Conservation (phyloP, 2,113 vertebrate species). For the Salminus brasiliensis region DNA sequence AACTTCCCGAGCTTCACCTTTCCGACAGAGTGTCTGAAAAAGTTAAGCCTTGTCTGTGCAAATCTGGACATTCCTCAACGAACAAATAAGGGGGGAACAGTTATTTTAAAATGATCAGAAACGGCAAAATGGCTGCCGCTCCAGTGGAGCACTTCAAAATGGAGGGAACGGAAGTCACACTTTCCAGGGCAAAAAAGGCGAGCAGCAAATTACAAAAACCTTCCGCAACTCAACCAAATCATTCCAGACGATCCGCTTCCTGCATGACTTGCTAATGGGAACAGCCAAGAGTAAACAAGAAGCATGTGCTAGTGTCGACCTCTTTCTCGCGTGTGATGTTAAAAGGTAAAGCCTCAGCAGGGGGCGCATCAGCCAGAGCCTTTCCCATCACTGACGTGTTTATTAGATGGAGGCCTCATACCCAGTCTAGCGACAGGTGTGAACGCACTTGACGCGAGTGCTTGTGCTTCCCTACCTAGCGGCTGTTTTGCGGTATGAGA, state of each 20-base stretch:
- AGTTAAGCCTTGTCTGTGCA: constrained; percentile 3
- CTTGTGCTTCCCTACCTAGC: constrained; percentile 6
- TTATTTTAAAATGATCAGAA: neutral
- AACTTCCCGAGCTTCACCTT: constrained; percentile 8
- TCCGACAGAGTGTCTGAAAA: constrained; percentile 14
- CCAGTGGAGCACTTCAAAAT: too few relatives aligned
- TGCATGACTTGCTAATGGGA: constrained; percentile 37
- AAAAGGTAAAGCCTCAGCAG: constrained; percentile 50
- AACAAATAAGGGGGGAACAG: neutral
- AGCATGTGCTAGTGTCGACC: constrained; percentile 33
- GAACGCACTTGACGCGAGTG: neutral
- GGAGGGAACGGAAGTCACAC: too few relatives aligned
- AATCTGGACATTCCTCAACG: neutral
- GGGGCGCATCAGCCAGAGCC: constrained; percentile 12
- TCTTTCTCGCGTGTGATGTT: constrained; percentile 38
- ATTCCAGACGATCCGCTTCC: constrained; percentile 31
- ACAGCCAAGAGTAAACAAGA: constrained; percentile 37
- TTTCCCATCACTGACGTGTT: constrained; percentile 50
- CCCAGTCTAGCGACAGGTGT: constrained; percentile 9
- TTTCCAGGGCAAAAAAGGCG: too few relatives aligned
- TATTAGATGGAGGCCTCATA: constrained; percentile 37
- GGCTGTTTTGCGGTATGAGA: neutral
- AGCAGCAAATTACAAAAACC: too few relatives aligned
- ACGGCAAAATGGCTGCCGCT: too few relatives aligned
- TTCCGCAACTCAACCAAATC: too few relatives aligned